Base-by-base conservation (phyloP, 2,888 invertebrate genomes). In the Agapostemon virescens region DNA sequence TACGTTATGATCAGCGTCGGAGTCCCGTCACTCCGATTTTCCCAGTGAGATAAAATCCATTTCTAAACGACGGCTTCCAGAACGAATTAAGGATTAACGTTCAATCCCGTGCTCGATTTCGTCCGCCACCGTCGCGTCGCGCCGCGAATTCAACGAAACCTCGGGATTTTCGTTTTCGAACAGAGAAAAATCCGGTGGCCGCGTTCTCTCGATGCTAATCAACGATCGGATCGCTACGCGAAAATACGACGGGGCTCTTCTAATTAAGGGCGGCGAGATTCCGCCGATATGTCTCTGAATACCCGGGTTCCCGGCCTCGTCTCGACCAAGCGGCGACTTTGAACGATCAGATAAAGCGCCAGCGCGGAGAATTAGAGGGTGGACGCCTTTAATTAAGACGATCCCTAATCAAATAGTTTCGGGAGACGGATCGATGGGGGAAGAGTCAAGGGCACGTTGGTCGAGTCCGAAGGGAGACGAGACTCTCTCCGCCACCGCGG, bases 331-430 rank as follows among this genome's bases (percentile, higher is more conserved):
- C 63, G 69, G 40, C 40, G 63, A 69, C 74, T 77, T 68, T 58
- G 79, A 67, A 74, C 55, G 67, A 38, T 33, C 61, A 79, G 73
- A 68, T 77, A 77, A 79, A 64, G 70, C 33, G 84, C 74, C 72
- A 75, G 66, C 70, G 38, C n/a, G 68, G 61, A 9, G 64, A 64
- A 77, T 82, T 80, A 74, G 80, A 67, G 73, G 75, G 64, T 61
- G 72, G 74, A 63, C 67, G 77, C 49, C 69, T 83, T 86, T 84
- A 84, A 86, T 86, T 84, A 84, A 78, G 68, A 70, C 64, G 74
- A 77, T 67, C 64, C 82, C 69, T 81, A 71, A 84, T 85, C 86
- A 80, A 85, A 84, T 74, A 79, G 79, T 79, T 84, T 80, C 66
- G 55, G 52, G n/a, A 73, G 73, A 55, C 66, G 72, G 70, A 33